Conservation (phyloP, 1,140 invertebrate genomes). For the Formica exsecta region DNA sequence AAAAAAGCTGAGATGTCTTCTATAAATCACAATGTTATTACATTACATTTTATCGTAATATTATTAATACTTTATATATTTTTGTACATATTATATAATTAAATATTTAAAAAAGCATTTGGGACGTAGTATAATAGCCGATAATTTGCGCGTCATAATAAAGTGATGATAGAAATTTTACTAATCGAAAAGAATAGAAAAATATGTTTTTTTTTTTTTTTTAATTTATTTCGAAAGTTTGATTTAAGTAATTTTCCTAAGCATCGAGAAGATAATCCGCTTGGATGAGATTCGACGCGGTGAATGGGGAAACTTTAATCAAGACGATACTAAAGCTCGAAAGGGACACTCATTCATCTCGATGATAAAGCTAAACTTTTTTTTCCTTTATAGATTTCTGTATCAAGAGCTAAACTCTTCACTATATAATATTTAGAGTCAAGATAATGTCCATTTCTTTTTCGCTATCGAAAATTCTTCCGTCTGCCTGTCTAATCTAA, state of each 20-base stretch:
- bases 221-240: conserved; percentile 6
- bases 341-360: neutral
- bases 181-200: neutral
- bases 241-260: conserved; percentile 14
- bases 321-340: neutral
- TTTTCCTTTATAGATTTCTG: neutral
- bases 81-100: neutral
- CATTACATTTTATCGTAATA: neutral
- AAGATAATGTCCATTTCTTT: too few relatives aligned
- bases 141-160: neutral
- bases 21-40: neutral
- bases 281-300: conserved; percentile 7
- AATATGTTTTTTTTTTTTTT: conserved; percentile 3
- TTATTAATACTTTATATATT: neutral
- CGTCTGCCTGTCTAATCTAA: neutral
- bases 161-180: conserved; percentile 17
- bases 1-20: neutral
- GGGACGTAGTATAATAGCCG: neutral
- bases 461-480: neutral
- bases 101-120: neutral
- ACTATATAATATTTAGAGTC: neutral
- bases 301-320: conserved; percentile 17
- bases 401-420: neutral
- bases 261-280: conserved; percentile 21
- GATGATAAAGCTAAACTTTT: conserved; percentile 20